Evolutionary conservation across 2,888 invertebrate genomes (phyloP).

Genomic region (Polyommatus icarus): DNA sequence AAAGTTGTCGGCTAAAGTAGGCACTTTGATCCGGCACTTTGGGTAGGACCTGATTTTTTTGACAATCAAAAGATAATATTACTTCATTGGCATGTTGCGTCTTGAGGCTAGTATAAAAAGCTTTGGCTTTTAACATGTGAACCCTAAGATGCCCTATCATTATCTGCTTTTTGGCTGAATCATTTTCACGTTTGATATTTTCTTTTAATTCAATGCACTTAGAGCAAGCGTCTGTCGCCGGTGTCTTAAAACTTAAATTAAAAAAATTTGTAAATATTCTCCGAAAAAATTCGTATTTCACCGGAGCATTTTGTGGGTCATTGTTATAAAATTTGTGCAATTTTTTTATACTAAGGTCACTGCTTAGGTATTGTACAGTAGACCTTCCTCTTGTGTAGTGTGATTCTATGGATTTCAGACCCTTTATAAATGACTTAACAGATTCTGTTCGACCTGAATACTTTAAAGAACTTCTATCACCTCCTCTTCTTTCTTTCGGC

Average conservation of each 20-base stretch:
- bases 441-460: conserved; percentile 22
- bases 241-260: conserved; percentile 33
- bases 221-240: conserved; percentile 38
- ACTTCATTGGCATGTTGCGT: conserved; percentile 40
- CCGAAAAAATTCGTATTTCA: conserved; percentile 31
- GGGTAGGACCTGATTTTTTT: conserved; percentile 44
- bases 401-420: conserved; percentile 10
- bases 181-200: conserved; percentile 40
- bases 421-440: conserved; percentile 17
- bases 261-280: conserved; percentile 32
- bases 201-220: conserved; percentile 38
- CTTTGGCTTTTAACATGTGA: conserved; percentile 44
- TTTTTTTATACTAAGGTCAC: conserved; percentile 33
- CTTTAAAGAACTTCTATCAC: conserved; percentile 29
- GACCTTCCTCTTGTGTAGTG: conserved; percentile 30
- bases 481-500: conserved; percentile 39
- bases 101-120: conserved; percentile 43
- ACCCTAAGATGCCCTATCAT: conserved; percentile 38
- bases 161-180: conserved; percentile 34
- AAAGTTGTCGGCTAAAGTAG: conserved; percentile 44
- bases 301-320: conserved; percentile 30
- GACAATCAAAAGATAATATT: conserved; percentile 42
- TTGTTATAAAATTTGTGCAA: conserved; percentile 31
- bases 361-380: conserved; percentile 33
- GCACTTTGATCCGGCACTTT: conserved; percentile 44